Base-by-base conservation (phyloP, 1,140 invertebrate genomes). In the Brachionus koreanus region DNA sequence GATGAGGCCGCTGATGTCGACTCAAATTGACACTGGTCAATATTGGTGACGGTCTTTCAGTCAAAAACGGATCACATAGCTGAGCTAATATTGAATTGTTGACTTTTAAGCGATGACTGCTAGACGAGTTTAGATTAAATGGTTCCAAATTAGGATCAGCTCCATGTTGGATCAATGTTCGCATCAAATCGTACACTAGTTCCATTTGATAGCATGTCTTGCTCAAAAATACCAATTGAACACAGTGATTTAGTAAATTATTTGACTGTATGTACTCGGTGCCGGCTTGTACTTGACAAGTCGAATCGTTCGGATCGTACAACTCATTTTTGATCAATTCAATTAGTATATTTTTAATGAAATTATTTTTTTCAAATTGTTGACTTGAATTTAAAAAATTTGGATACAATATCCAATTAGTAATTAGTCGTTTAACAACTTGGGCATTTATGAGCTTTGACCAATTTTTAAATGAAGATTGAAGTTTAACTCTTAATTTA, bases 321-420 rank as follows among this genome's bases (percentile, higher is more conserved):
- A 79, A 23, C 19, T 79, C 37, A 16, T 79, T 63, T 25, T 33
- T 25, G 23, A 79, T 79, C 9, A 79, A n/a, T 63, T 79, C 76
- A 12, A 65, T 39, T 13, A 79, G 0, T 7, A 79, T 39, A 12
- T 13, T 9, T 29, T 65, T 57, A 3, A 79, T 13, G n/a, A 79
- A 79, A 23, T 79, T 79, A 33, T 79, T 79, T 63, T 79, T 79
- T 35, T 79, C 76, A 61, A 57, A 65, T 79, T 79, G 76, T 23
- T 61, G 25, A 42, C 19, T 33, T 39, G 76, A 79, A 61, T 57
- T 61, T 19, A 79, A 43, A 79, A 79, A 79, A 42, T 79, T 79
- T 16, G 76, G 76, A 79, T 63, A 57, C 23, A 79, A 61, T 39
- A 79, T 57, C 76, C 76, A 79, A 79, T 65, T 79, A 4, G 49